Percentiles rank a stretch among this genome's conserved stretches.
Evolutionary conservation across 2,113 vertebrate species (phyloP).

Genomic region (Craseonycteris thonglongyai): DNA sequence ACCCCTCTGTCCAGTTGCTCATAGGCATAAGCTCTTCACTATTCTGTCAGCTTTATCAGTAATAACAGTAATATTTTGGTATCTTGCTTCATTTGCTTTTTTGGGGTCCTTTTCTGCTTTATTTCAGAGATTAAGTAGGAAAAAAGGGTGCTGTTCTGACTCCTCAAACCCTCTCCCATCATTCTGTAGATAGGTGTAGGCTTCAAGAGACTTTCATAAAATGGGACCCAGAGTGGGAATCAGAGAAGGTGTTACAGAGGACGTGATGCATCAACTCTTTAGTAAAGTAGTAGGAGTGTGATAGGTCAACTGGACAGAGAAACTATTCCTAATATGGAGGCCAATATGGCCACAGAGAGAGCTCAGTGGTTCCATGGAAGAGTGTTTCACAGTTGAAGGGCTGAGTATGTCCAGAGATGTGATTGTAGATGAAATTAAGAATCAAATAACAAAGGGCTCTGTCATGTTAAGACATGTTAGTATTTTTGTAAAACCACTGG

Average conservation of each 20-base stretch:
- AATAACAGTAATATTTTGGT: background rate
- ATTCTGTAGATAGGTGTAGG: background rate
- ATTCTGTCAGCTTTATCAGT: background rate
- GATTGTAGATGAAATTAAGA: background rate
- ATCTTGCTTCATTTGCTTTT: background rate
- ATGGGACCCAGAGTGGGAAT: background rate
- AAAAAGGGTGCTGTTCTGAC: background rate
- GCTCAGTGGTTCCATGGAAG: background rate
- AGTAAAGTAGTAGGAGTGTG: background rate
- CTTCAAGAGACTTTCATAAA: background rate
- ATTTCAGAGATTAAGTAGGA: background rate
- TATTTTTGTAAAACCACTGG: background rate
- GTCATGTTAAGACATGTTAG: background rate
- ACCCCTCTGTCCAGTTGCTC: background rate
- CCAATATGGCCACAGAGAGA: background rate
- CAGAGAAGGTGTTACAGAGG: background rate
- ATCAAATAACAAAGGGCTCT: background rate
- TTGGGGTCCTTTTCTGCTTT: background rate
- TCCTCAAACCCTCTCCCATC: background rate
- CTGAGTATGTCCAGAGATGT: background rate
- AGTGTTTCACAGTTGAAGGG: background rate
- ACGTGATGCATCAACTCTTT: background rate
- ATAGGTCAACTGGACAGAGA: too few species aligned
- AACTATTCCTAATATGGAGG: rapidly evolving
- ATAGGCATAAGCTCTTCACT: background rate